Evolutionary conservation across 2,797 vertebrate genomes (phyloP), one percentile per base, ranked within the genome.

Genomic region (Sebastes nivosus): DNA sequence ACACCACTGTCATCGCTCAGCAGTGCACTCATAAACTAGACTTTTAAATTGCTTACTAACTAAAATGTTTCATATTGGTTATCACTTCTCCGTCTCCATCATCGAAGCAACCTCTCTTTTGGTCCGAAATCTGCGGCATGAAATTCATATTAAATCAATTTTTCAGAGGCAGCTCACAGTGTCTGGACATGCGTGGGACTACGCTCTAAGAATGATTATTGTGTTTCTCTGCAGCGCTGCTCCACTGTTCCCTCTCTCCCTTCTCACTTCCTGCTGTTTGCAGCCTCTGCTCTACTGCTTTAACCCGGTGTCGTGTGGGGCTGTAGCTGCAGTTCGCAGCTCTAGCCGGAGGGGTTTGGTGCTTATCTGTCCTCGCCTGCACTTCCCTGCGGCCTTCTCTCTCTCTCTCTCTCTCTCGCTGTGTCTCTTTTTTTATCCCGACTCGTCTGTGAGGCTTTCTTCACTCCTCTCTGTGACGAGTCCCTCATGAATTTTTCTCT

Each of bases 401-500:
- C 25, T 20, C 25, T 20, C 25, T 18, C 25, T 18, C 25, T 18
- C 54, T 6, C 20, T 38, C 3, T 36, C 54, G 42, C 29, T n/a
- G 18, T 27, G 10, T 72, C 36, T 25, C 10, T 25, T 77, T 58
- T 63, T 46, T 71, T 64, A 82, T 58, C 75, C 70, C 14, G 16
- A 72, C 77, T 87, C 63, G 38, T 83, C 58, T 61, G 50, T 72
- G 66, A 69, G 52, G 58, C 30, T 87, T 67, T 78, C 80, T 55
- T 69, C 58, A 3, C 79, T 72, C 63, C 42, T 61, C 27, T 61
- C 57, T 50, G 22, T 57, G 54, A 78, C 8, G n/a, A 64, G 10
- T 76, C 63, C 67, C 71, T 90, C 86, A 76, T 89, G 30, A 77
- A 79, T 82, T 63, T 79, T 81, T 89, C 72, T 80, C 69, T 89